Evolutionary conservation across 2,888 invertebrate genomes (phyloP).

Genomic region (Carabus problematicus): DNA sequence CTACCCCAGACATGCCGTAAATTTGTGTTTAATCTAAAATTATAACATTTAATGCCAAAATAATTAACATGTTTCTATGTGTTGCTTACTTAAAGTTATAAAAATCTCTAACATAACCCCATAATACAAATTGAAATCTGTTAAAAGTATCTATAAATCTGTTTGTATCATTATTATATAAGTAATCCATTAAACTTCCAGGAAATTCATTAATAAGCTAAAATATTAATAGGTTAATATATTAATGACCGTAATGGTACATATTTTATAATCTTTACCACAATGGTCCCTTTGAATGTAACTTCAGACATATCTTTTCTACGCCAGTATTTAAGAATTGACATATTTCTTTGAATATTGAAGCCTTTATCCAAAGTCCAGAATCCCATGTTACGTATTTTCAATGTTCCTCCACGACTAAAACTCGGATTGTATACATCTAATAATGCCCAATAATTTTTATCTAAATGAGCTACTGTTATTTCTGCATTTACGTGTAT

Average conservation of each 20-base stretch:
- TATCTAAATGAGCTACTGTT: constrained; percentile 12
- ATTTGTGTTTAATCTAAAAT: constrained; percentile 59
- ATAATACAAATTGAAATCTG: constrained; percentile 24
- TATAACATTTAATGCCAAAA: neutral
- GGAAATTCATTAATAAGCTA: constrained; percentile 21
- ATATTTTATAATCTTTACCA: constrained; percentile 4
- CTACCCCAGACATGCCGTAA: constrained; percentile 71
- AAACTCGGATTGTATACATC: constrained; percentile 27
- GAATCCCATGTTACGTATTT: constrained; percentile 17
- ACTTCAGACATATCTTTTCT: constrained; percentile 21
- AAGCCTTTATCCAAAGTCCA: constrained; percentile 18
- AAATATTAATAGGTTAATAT: neutral
- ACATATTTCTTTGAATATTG: constrained; percentile 2
- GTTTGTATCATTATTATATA: constrained; percentile 33
- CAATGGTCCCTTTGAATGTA: constrained; percentile 14
- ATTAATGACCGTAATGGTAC: too few relatives aligned
- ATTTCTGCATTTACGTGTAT: constrained; percentile 32
- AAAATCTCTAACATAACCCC: constrained; percentile 58
- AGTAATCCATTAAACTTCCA: constrained; percentile 30
- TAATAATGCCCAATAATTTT: constrained; percentile 19
- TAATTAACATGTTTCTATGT: neutral
- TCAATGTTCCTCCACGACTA: constrained; percentile 15
- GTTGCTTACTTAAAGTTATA: constrained; percentile 70
- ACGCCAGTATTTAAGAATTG: constrained; percentile 17
- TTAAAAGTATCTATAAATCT: constrained; percentile 28